A percentile compares a stretch with the other conserved stretches of the same genome.
Evolutionary conservation across 1,140 invertebrate genomes (phyloP).

Genomic region (Dendrolimus kikuchii): DNA sequence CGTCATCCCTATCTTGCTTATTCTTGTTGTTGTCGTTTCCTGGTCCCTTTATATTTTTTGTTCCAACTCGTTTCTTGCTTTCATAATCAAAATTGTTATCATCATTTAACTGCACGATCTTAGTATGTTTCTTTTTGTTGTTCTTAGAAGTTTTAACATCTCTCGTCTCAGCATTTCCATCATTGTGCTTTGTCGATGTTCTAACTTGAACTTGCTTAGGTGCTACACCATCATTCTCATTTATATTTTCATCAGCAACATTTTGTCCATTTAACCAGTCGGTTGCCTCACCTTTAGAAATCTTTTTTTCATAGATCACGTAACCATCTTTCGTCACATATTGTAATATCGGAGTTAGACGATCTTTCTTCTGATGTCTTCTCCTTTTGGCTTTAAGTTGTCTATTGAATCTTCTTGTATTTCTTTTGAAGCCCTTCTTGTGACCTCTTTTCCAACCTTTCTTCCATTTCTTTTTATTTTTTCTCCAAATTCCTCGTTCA

Average conservation of each 20-base stretch:
- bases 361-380: conserved; percentile 21
- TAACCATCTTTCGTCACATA: conserved; percentile 60
- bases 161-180: conserved; percentile 11
- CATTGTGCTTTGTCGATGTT: conserved; percentile 9
- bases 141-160: conserved; percentile 7
- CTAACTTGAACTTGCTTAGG: not conserved
- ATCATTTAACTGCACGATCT: conserved; percentile 14
- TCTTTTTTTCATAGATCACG: conserved; percentile 57
- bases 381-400: conserved; percentile 18
- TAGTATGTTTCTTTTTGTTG: conserved; percentile 14
- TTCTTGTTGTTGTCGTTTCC: no score
- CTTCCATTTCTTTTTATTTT: not conserved
- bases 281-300: conserved; percentile 51
- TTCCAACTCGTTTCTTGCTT: not conserved
- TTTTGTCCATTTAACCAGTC: conserved; percentile 40
- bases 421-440: conserved; percentile 9
- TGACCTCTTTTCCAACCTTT: conserved; percentile 28
- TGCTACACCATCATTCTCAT: conserved; percentile 14
- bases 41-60: no score
- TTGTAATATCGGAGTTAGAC: conserved; percentile 46
- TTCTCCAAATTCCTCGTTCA: conserved; percentile 11
- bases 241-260: conserved; percentile 13
- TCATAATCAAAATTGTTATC: not conserved
- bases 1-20: no score
- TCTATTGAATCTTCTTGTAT: conserved; percentile 16